phyloP scores from a whole-genome alignment of 2,113 vertebrate species.

The Oncorhynchus masou region DNA sequence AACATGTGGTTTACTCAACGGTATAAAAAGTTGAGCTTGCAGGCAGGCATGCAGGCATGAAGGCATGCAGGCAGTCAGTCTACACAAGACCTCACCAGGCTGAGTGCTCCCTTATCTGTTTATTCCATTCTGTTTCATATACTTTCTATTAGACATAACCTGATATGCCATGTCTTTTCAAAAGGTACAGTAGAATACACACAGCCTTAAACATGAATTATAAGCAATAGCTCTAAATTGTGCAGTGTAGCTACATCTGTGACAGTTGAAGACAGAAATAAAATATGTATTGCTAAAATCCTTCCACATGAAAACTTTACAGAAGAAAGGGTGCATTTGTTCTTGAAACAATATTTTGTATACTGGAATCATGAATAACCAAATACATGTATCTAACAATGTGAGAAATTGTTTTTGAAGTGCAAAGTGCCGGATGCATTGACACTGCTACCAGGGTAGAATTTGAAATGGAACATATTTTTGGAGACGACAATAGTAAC shows the following conservation, averaged over 20 bases:
- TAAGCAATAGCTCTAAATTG: not conserved
- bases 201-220: not conserved
- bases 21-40: not conserved
- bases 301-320: not conserved
- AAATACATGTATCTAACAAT: not conserved
- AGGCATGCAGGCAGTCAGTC: not conserved
- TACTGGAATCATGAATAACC: not conserved
- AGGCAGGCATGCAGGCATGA: not conserved
- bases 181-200: not conserved
- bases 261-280: not conserved
- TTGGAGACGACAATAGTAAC: not conserved
- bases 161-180: conserved; percentile 2
- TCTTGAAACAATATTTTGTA: not conserved
- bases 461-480: not conserved
- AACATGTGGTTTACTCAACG: conserved; percentile 16
- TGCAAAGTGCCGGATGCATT: not conserved
- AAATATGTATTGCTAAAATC: not conserved
- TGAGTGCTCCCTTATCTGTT: conserved; percentile 23
- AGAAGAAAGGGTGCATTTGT: not conserved
- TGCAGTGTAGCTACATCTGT: not conserved
- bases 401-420: not conserved
- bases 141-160: conserved; percentile 8
- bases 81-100: conserved; percentile 15
- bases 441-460: not conserved
- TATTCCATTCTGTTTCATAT: conserved; percentile 25